Percentiles rank a stretch among this genome's conserved stretches.
phyloP scores from a whole-genome alignment of 2,113 vertebrate species.

The Platichthys stellatus region DNA sequence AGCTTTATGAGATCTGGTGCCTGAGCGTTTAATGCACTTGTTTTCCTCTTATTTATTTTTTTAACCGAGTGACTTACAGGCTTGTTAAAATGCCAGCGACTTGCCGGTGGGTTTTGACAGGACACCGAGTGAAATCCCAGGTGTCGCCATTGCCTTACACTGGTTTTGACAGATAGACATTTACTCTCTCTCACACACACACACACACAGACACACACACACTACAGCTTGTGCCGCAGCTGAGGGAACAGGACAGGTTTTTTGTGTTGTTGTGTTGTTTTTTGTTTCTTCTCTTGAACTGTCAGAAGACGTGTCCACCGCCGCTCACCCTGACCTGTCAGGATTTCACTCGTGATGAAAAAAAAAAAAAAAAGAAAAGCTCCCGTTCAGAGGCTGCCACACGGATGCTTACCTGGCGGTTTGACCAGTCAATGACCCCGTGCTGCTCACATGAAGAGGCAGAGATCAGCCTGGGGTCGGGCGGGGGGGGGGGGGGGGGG shows the following conservation, averaged over 20 bases:
- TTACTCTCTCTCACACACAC: neutral
- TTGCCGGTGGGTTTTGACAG: conserved; percentile 40
- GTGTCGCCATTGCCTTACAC: conserved; percentile 47
- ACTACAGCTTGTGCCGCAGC: conserved; percentile 36
- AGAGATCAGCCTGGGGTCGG: neutral
- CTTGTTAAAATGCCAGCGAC: conserved; percentile 39
- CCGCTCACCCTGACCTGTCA: conserved; percentile 7
- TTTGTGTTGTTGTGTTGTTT: conserved; percentile 16
- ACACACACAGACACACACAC: neutral
- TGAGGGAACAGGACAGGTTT: conserved; percentile 34
- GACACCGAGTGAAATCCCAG: conserved; percentile 46
- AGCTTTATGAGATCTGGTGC: conserved; percentile 20
- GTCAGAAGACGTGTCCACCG: conserved; percentile 23
- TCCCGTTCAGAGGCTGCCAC: neutral
- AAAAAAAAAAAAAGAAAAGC: too few relatives aligned
- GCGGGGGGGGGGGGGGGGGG: too few relatives aligned
- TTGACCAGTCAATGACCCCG: conserved; percentile 4
- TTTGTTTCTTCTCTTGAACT: neutral
- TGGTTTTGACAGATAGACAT: conserved; percentile 40
- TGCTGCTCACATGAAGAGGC: neutral
- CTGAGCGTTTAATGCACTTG: conserved; percentile 8
- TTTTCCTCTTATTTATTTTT: neutral
- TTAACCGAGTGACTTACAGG: neutral
- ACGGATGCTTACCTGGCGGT: conserved; percentile 16
- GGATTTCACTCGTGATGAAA: neutral